Evolutionary conservation across 2,797 vertebrate species (phyloP).

Genomic region (Notoglanidium macrostoma): DNA sequence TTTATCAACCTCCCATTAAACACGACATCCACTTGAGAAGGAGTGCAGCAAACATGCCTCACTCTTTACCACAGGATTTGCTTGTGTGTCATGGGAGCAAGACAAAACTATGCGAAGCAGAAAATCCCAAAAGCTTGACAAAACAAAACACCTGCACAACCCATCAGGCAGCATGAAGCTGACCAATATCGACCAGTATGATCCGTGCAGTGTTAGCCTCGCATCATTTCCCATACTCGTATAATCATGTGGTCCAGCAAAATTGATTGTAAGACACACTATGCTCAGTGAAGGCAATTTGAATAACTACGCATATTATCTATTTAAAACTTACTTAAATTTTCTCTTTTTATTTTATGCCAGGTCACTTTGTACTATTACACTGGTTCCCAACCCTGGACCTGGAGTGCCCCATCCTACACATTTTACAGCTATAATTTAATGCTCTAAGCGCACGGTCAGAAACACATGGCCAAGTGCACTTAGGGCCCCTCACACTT

Average conservation of each 20-base stretch:
- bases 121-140: background rate
- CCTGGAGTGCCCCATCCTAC: background rate
- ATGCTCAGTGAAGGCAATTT: background rate
- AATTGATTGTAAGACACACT: background rate
- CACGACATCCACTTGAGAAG: background rate
- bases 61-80: background rate
- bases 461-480: too few relatives aligned
- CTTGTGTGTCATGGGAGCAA: background rate
- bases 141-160: background rate
- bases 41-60: background rate
- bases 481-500: too few relatives aligned
- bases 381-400: background rate
- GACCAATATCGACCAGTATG: background rate
- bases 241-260: background rate
- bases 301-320: background rate
- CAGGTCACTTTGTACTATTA: background rate
- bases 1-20: background rate
- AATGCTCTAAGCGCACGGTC: too few relatives aligned
- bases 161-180: background rate
- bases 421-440: background rate
- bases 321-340: too few relatives aligned
- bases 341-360: background rate
- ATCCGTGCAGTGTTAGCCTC: background rate
- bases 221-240: background rate
- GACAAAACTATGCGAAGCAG: background rate